These are phyloP conservation scores for Apotomis turbidana DNA, from an alignment of 2,888 invertebrate species.

Conservation along the genomic window DNA sequence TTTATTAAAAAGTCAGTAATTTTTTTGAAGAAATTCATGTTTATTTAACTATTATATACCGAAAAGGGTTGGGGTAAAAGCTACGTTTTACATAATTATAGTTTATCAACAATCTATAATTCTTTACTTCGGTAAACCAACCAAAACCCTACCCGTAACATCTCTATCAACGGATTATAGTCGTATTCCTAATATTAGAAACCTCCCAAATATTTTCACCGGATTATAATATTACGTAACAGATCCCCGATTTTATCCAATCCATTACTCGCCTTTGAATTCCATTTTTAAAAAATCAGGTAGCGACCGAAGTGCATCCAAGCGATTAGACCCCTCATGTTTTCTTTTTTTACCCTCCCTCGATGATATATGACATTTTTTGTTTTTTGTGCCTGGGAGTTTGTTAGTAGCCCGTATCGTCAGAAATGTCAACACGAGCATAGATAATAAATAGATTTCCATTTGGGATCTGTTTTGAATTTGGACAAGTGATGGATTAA, in stretches of 20 bases:
- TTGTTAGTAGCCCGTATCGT: conserved; percentile 54
- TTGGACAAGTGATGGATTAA: conserved; percentile 38
- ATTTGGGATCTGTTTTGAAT: conserved; percentile 31
- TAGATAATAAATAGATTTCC: conserved; percentile 38
- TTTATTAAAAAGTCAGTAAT: too few relatives aligned
- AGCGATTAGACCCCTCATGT: conserved; percentile 64
- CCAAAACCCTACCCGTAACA: background rate
- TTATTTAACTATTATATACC: background rate
- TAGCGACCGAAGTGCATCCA: conserved; percentile 65
- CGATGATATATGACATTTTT: conserved; percentile 59
- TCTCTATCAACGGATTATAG: conserved; percentile 16
- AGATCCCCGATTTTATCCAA: conserved; percentile 30
- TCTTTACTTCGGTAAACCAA: background rate
- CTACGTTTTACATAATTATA: background rate
- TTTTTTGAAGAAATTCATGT: background rate
- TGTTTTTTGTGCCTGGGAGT: conserved; percentile 49
- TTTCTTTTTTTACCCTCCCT: conserved; percentile 55
- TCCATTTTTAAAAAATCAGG: conserved; percentile 58
- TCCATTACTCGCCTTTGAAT: conserved; percentile 31
- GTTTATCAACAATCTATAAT: background rate
- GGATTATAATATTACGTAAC: conserved; percentile 39
- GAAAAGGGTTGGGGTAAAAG: background rate
- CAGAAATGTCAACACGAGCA: conserved; percentile 58
- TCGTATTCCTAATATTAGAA: conserved; percentile 8
- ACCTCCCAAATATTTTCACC: conserved; percentile 16